These are phyloP conservation scores for Oncopeltus fasciatus DNA, from an alignment of 1,140 invertebrate species.

Conservation along the genomic window DNA sequence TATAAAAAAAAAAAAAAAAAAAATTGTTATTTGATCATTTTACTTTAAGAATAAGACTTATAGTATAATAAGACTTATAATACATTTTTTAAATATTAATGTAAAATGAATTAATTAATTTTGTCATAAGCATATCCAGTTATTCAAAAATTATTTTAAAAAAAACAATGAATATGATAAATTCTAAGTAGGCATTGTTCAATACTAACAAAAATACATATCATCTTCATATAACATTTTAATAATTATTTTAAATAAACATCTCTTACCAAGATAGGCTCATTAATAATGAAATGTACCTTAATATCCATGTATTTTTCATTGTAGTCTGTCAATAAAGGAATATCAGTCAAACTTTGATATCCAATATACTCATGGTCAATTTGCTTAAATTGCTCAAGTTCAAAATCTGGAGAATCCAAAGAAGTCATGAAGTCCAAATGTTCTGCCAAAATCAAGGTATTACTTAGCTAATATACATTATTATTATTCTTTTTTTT, in stretches of 20 bases:
- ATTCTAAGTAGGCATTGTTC: no score
- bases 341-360: slow-evolving; percentile 91
- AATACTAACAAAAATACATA: neutral
- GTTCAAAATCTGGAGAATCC: slow-evolving; percentile 49
- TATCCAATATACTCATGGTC: slow-evolving; percentile 88
- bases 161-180: no score
- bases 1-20: slow-evolving; percentile 18
- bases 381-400: slow-evolving; percentile 71
- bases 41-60: neutral
- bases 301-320: slow-evolving; percentile 34
- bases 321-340: slow-evolving; percentile 57
- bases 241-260: neutral
- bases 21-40: neutral
- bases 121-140: no score
- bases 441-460: slow-evolving; percentile 52
- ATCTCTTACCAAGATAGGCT: no score
- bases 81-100: neutral
- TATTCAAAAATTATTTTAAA: no score
- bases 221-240: neutral
- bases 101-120: no score
- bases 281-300: no score
- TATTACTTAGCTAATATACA: neutral
- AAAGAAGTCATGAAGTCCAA: slow-evolving; percentile 82
- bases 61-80: neutral
- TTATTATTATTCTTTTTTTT: no score